Percentiles rank a stretch among this genome's conserved stretches.
Evolutionary conservation across 2,888 invertebrate species (phyloP).

Genomic region (Meiosimyza platycephala): DNA sequence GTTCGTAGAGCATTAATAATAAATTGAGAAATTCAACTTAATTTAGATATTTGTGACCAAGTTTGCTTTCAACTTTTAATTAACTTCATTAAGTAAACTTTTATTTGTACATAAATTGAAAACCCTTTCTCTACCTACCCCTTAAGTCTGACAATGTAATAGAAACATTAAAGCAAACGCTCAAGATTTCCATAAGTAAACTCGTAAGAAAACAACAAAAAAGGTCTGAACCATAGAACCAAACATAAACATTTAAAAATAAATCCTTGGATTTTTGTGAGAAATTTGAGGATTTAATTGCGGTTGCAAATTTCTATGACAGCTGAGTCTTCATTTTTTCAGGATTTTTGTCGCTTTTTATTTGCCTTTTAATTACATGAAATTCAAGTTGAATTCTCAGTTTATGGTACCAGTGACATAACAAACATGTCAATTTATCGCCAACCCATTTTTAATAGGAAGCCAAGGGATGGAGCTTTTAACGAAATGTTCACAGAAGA

Average conservation of each 20-base stretch:
- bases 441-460: not conserved
- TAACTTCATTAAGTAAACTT: conserved; percentile 9
- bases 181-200: not conserved
- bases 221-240: no score
- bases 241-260: not conserved
- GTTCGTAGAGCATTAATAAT: not conserved
- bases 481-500: not conserved
- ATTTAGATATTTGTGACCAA: conserved; percentile 10
- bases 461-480: not conserved
- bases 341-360: not conserved
- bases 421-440: not conserved
- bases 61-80: not conserved
- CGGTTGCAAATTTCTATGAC: not conserved
- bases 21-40: conserved; percentile 11
- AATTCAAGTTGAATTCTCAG: no score
- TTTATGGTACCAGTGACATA: no score
- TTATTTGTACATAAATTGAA: not conserved
- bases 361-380: conserved; percentile 6
- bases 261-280: not conserved
- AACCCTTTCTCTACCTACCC: not conserved
- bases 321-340: not conserved
- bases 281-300: not conserved
- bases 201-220: not conserved
- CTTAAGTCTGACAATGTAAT: not conserved
- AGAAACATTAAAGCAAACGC: not conserved